These are phyloP conservation scores for Myotis davidii DNA, from an alignment of 2,113 vertebrate species.

Conservation along the genomic window DNA sequence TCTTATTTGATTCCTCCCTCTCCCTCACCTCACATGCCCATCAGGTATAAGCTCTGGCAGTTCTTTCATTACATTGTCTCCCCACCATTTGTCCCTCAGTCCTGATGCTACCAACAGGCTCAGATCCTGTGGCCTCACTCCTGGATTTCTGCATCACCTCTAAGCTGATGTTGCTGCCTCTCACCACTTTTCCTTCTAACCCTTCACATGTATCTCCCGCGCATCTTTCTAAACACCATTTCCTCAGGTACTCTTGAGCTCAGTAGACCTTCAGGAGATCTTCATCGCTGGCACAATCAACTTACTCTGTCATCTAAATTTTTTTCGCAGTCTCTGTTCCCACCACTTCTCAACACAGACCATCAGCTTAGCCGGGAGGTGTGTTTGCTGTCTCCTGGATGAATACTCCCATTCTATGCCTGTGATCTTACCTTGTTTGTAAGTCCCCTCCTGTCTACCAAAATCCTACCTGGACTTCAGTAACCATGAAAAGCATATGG, in stretches of 20 bases:
- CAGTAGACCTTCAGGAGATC: background rate
- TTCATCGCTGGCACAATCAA: background rate
- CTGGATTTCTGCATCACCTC: background rate
- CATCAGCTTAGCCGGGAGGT: background rate
- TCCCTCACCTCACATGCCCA: background rate
- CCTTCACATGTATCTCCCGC: background rate
- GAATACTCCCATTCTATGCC: background rate
- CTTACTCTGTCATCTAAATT: background rate
- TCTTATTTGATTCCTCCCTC: background rate
- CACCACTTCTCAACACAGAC: fast-evolving
- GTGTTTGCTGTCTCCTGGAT: background rate
- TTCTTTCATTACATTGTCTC: background rate
- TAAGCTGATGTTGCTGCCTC: background rate
- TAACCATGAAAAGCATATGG: background rate
- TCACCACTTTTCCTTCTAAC: background rate
- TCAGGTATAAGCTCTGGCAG: background rate
- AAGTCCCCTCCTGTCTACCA: background rate
- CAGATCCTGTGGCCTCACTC: background rate
- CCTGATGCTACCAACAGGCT: background rate
- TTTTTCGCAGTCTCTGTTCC: background rate
- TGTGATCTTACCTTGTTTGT: background rate
- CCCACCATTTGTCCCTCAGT: background rate
- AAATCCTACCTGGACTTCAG: background rate
- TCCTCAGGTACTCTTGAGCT: background rate
- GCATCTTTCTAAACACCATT: background rate